Base-by-base conservation (phyloP, 64 coral and sea anemone genomes). In the Pocillopora damicornis region DNA sequence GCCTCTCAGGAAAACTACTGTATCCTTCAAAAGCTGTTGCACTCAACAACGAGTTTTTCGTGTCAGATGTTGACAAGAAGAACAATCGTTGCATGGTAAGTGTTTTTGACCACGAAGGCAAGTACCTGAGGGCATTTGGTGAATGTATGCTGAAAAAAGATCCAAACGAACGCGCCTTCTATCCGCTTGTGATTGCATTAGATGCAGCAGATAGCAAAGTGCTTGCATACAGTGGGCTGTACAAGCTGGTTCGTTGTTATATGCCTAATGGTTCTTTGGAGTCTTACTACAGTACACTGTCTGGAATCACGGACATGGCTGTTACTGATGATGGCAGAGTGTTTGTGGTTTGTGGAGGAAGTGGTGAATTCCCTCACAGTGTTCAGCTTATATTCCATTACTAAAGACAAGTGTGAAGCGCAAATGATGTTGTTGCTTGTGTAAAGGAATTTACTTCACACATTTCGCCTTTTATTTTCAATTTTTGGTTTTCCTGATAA, bases 11-110 rank as follows among this genome's bases (percentile, higher is more conserved):
- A 57, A 95, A 95, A 65, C 75, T 95, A 10, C 14, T 87, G 26
- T 64, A 86, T 36, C 94, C 94, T 13, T 69, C 67, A 11, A 95
- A 95, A 86, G 86, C 90, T 62, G 76, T 95, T 14, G 63, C 66
- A 25, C 78, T 89, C n/a, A 89, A 86, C 84, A 82, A 88, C 12
- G 79, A 95, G 65, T 95, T 79, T 74, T 95, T 86, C 75, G 94
- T 95, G 20, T 95, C 94, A 5, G 94, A 95, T 59, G 77, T 88
- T 37, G 94, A 95, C 79, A 95, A 95, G 63, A 77, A 76, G 64
- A 88, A 65, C 18, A 95, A 92, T 65, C 63, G 90, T 22, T 95
- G 90, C 25, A 92, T 92, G 94, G 91, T 95, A 9, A 95, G 91
- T 63, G 94, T 95, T 45, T 95, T 95, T 60, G 87, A 88, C 75